Percentiles rank a stretch among this genome's conserved stretches.
Conservation (phyloP, 2,113 vertebrate genomes). For the Puntigrus tetrazona region DNA sequence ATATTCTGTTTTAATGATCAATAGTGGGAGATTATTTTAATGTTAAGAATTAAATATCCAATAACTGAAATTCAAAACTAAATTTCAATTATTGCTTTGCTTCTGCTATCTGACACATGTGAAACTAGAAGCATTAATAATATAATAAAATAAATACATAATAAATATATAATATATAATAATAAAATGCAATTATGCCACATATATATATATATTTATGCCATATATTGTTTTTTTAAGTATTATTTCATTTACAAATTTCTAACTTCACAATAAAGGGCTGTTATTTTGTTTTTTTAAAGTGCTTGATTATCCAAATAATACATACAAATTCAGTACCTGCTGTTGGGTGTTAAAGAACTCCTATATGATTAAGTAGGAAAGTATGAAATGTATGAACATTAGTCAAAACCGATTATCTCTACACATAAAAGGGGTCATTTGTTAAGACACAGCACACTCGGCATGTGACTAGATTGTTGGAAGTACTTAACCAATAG, state of each 20-base stretch:
- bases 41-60: neutral
- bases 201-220: no score
- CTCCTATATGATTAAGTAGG: neutral
- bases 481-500: constrained; percentile 33
- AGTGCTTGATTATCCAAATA: no score
- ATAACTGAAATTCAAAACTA: neutral
- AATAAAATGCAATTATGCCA: no score
- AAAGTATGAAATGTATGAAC: neutral
- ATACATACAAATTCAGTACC: neutral
- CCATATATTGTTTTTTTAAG: no score
- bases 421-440: neutral
- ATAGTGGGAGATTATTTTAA: neutral
- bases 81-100: neutral
- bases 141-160: no score
- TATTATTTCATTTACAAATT: neutral
- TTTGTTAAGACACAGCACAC: constrained; percentile 17
- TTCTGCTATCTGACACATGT: neutral
- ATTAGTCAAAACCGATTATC: neutral
- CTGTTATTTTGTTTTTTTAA: no score
- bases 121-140: no score
- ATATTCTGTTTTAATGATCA: neutral
- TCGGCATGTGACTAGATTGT: constrained; percentile 38
- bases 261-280: no score
- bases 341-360: neutral
- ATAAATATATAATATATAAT: no score